Base-by-base conservation (phyloP, 2,888 invertebrate species). In the Chelonus formosanus region DNA sequence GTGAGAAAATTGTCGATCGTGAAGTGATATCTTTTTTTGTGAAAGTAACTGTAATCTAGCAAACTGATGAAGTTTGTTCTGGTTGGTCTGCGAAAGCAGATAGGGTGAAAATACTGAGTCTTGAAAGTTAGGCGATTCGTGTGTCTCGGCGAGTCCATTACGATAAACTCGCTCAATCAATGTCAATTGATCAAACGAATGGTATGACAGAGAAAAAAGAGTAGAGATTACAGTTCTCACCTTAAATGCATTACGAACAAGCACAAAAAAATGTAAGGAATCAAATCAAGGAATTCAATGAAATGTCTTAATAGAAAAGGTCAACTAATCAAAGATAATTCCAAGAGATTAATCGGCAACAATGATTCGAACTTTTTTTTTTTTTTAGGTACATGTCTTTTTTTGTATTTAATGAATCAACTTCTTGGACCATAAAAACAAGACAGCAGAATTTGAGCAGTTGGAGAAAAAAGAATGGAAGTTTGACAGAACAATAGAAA, bases 141-240 rank as follows among this genome's bases (percentile, higher is more conserved):
- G 76, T 76, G 74, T 72, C 72, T 69, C 63, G 60, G 64, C 63
- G 69, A 63, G 68, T 71, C 71, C 70, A 68, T 74, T 71, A 65
- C 73, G 73, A 73, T 73, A 74, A 75, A 73, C 72, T 75, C 72
- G 74, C 70, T 73, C 75, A 76, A 77, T 75, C 75, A 72, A 73
- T 72, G 68, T 71, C 71, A 61, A 55, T 67, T 65, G 73, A 75
- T 71, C 73, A 74, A 74, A 71, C 72, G 69, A 60, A 34, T 47
- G 52, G 31, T 8, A 32, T 43, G 36, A 20, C 44, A 40, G 44
- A 56, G 6, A 44, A 44, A 40, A n/a, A 55, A 53, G 35, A 52
- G 57, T 57, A 50, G 57, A 52, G 74, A 55, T 66, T 47, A 34
- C 50, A 63, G 66, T 73, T 74, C 72, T 71, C 73, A 75, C 75